Base-by-base conservation (phyloP, 2,888 invertebrate genomes). In the Apotomis betuletana region DNA sequence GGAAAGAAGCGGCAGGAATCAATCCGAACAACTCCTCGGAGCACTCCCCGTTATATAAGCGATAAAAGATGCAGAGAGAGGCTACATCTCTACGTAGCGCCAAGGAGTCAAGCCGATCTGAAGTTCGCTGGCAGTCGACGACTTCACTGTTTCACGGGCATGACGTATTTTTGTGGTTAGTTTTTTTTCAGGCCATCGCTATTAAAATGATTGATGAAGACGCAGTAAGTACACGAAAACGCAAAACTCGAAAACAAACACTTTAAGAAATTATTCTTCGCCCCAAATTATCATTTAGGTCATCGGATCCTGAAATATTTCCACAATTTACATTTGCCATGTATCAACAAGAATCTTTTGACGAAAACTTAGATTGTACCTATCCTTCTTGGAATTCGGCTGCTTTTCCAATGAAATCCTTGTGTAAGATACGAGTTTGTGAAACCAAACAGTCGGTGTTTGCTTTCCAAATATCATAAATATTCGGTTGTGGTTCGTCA, bases 251-350 rank as follows among this genome's bases (percentile, higher is more conserved):
- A 70, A 67, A 36, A 13, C 49, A 60, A 67, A 51, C 70, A 61
- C 67, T 67, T 51, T 49, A 41, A 4, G 49, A 61, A 61, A 55
- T 62, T 10, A 70, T 58, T 67, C 38, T 60, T 65, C 54, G 54
- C 44, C 54, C 67, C 55, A 57, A 49, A 61, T 67, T 61, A 61
- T 71, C 49, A 71, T 61, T 71, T 67, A 51, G 67, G 70, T 61
- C 67, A 67, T 61, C 55, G 15, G 15, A 49, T 46, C 46, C 8
- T n/a, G 4, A 27, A 52, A 60, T 60, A 60, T 41, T 64, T 44
- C 44, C 8, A 44, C 44, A 6, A 44, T 8, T 44, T 44, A 6
- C 8, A 6, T 8, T 44, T 8, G 5, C 1, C 8, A 49, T 10
- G 9, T 49, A 49, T 10, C 10, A 9, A 10, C 49, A 49, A 10